Percentiles rank a stretch among this genome's conserved stretches.
Evolutionary conservation across 2,113 vertebrate genomes (phyloP).

Genomic region (Sorex fumeus): DNA sequence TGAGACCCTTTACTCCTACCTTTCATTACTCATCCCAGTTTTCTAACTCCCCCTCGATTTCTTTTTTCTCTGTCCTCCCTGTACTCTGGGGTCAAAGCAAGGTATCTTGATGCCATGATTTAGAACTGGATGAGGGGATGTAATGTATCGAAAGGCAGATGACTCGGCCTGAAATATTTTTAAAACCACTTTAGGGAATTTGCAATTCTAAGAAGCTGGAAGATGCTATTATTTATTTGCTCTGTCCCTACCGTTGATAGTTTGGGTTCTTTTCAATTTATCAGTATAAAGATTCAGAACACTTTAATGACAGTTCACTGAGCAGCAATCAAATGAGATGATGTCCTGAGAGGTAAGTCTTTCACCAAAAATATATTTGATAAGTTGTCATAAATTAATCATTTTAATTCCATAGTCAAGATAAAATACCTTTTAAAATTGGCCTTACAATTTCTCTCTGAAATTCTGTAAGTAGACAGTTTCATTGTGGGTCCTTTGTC

Average conservation of each 20-base stretch:
- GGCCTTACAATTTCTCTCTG: neutral
- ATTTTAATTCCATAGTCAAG: neutral
- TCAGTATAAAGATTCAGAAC: conserved; percentile 53
- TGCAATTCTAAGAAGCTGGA: neutral
- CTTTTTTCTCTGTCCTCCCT: too few species aligned
- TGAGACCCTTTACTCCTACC: too few species aligned
- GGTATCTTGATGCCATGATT: too few species aligned
- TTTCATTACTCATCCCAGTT: too few species aligned
- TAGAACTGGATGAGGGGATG: too few species aligned
- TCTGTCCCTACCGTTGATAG: neutral
- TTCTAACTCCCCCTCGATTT: too few species aligned
- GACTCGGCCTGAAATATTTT: neutral
- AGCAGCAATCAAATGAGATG: neutral
- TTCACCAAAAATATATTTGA: conserved; percentile 94
- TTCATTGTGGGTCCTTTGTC: neutral
- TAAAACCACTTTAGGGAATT: neutral
- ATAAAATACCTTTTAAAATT: conserved; percentile 18
- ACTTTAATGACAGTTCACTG: conserved; percentile 62
- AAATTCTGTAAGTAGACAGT: neutral
- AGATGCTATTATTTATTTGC: conserved; percentile 26
- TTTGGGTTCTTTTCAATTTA: conserved; percentile 16
- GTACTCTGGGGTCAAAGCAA: too few species aligned
- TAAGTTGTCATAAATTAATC: too few species aligned
- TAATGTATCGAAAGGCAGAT: too few species aligned
- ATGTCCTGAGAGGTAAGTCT: conserved; percentile 88